A percentile compares a stretch with the other conserved stretches of the same genome.
These are phyloP conservation scores for Meles meles DNA, from an alignment of 2,113 vertebrate genomes.

Conservation along the genomic window DNA sequence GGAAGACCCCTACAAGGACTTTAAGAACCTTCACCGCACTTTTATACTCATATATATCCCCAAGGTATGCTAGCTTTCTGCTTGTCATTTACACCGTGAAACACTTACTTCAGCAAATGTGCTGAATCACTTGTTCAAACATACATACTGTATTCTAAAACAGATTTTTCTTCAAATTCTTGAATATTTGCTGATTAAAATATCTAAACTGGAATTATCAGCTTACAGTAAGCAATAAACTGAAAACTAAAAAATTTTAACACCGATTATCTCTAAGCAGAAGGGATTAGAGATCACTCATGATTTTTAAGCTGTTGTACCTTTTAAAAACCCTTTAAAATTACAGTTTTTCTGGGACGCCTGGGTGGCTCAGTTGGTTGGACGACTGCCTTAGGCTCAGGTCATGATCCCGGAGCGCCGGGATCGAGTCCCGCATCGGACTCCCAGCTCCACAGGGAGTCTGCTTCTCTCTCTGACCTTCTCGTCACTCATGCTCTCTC, in stretches of 20 bases:
- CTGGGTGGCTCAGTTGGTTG: too few species aligned
- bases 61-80: not conserved
- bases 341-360: too few species aligned
- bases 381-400: too few species aligned
- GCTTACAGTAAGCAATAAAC: not conserved
- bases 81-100: not conserved
- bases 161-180: not conserved
- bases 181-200: not conserved
- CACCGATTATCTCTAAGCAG: not conserved
- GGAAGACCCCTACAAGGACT: not conserved
- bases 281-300: not conserved
- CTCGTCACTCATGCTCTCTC: too few species aligned
- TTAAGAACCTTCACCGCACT: not conserved
- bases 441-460: too few species aligned
- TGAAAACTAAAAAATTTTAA: slow-evolving; percentile 5
- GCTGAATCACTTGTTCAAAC: not conserved
- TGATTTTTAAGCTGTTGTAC: not conserved
- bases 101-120: not conserved
- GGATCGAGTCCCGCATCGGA: too few species aligned
- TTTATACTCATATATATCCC: not conserved
- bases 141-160: not conserved
- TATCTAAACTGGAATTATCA: not conserved
- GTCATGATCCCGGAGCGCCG: too few species aligned
- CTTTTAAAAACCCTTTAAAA: not conserved
- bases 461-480: too few species aligned